Evolutionary conservation across 2,797 vertebrate genomes (phyloP).

Genomic region (Miichthys miiuy): DNA sequence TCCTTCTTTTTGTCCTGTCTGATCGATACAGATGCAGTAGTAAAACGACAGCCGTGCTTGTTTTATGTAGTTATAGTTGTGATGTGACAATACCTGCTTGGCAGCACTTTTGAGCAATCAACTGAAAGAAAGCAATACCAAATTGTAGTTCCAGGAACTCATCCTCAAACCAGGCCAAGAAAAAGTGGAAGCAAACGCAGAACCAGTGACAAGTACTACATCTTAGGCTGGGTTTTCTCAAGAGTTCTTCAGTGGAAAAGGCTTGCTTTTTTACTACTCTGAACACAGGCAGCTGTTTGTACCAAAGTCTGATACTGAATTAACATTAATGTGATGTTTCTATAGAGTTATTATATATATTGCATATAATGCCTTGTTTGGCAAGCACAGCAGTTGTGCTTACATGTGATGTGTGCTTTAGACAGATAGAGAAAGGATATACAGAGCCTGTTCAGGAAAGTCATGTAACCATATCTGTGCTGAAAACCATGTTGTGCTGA

Average conservation of each 20-base stretch:
- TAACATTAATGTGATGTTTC: conserved; percentile 2
- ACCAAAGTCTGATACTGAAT: background rate
- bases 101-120: background rate
- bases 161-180: background rate
- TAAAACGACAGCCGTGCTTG: background rate
- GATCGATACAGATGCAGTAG: background rate
- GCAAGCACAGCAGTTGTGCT: background rate
- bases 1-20: background rate
- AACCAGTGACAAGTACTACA: background rate
- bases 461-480: conserved; percentile 33
- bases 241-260: background rate
- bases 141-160: background rate
- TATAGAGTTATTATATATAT: conserved; percentile 8
- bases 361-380: conserved; percentile 6
- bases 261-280: background rate
- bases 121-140: background rate
- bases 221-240: background rate
- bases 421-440: conserved; percentile 1
- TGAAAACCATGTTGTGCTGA: conserved; percentile 33
- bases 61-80: background rate
- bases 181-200: background rate
- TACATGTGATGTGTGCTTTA: background rate
- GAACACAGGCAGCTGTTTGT: background rate
- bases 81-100: background rate
- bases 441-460: conserved; percentile 20